Evolutionary conservation across 2,888 invertebrate genomes (phyloP), one percentile per base, ranked within the genome.

Genomic region (Mimachlamys varia): DNA sequence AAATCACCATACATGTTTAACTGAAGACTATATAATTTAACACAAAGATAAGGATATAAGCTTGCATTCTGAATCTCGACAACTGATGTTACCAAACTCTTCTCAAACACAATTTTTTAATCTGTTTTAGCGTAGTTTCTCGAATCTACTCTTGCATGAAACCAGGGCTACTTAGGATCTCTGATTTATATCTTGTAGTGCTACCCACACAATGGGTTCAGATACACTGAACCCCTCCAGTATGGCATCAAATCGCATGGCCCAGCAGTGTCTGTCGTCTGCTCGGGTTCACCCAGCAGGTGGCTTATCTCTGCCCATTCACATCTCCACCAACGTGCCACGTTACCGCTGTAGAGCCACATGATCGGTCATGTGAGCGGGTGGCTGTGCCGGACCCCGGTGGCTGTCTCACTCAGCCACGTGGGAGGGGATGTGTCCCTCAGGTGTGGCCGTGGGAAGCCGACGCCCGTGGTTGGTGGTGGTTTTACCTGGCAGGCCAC

Each of bases 151-250:
- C 76, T 76, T 76, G 33, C 76, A 76, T 76, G 76, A 76, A 76
- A 76, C 76, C 76, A 76, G 76, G 76, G 76, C 76, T 76, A 76
- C 76, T 27, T 76, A 33, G 27, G 76, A 76, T 76, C 76, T 76
- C 76, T 76, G 76, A 76, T 76, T 76, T 76, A 76, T 76, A 76
- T 76, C 76, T 76, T 76, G 76, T 76, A 76, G 76, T 76, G 76
- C 76, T 76, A 76, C 76, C 58, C 76, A 76, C 76, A 76, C 76
- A 76, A 27, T 33, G 33, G 76, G 76, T 76, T 76, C 76, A 58
- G 58, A 58, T 58, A 22, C 58, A 76, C 76, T 76, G 76, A 76
- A 76, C 76, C 76, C 76, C 76, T 33, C 33, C 33, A 33, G 76
- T 76, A 76, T 76, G 76, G 76, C 33, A 76, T 76, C 76, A 76